Evolutionary conservation across 2,888 invertebrate genomes (phyloP), one percentile per base, ranked within the genome.

Genomic region (Artemia sinica): DNA sequence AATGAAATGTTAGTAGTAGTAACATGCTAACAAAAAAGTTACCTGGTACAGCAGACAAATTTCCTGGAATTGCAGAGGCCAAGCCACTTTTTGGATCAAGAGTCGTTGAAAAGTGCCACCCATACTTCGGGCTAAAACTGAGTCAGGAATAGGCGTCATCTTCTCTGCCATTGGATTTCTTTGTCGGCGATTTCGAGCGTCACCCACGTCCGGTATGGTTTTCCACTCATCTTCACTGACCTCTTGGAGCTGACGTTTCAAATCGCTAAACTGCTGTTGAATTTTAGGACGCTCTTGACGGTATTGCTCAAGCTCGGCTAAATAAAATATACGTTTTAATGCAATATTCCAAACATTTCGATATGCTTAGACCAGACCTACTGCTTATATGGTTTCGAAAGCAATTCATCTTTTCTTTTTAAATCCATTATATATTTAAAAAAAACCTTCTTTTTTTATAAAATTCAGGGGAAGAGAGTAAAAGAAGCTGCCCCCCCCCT

Each of bases 221-320:
- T 89, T 86, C 98, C 98, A 99, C 76, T 98, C 95, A 71, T 92
- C 92, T 74, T 90, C 89, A 0, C 87, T 86, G 0, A 98, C 81
- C 52, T 76, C 82, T 68, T 87, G 86, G 41, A 92, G 78, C 72
- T 89, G 90, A 74, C 91, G 82, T 79, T 98, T 97, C 28, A 99
- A 80, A 79, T 99, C 98, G 11, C 94, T 95, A 77, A 99, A 99
- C 76, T 97, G 96, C 76, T 98, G 98, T 76, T 99, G 97, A 75
- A 98, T 98, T 82, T 98, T 98, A 1, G 97, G 97, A 72, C 90
- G 84, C 78, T 98, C 98, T 78, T 96, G 95, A 75, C 98, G 91
- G 80, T 94, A 98, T 77, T 89, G 87, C 76, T 98, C 98, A 75
- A 98, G 83, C 77, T 96, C 96, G 82, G 86, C 96, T 75, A 69